Evolutionary conservation across 1,140 invertebrate species (phyloP), one percentile per base, ranked within the genome.

Genomic region (Drosophila subobscura): DNA sequence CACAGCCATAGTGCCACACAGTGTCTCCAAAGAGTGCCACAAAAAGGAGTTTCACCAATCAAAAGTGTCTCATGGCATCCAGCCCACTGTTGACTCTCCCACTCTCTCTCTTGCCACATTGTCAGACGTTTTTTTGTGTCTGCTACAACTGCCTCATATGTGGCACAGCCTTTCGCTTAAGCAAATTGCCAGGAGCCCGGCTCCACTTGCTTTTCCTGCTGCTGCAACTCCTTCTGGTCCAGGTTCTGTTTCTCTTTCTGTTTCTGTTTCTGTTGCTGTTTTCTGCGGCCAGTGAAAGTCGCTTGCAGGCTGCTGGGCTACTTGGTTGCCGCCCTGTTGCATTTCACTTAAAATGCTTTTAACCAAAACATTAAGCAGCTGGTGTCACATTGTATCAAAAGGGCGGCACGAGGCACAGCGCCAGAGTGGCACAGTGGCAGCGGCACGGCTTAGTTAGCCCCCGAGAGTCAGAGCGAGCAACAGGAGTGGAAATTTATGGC

Each of bases 331-430:
- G 61, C 60, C 61, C 54, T 73, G 74, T 71, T 81, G 83, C 83
- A 86, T 86, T 88, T 86, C 78, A 86, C 81, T 86, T 86, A 88
- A 85, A 86, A 86, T 88, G 81, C 81, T 86, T 86, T 86, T 86
- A 86, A 86, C 81, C 81, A 86, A 88, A 86, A 86, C 83, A 86
- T 86, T 86, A 86, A 86, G 83, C 81, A 86, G 81, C 81, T 88
- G 81, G 81, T 86, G 81, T 88, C 83, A 86, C 80, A 80, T 86
- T 85, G 86, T 76, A 80, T 85, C 81, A 86, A 10, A 86, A 10
- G 33, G 12, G 33, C 33, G 10, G 12, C 10, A 37, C 33, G 33
- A 37, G 33, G 33, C 33, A 37, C 29, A 33, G 29, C 10, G 33
- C 8, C 33, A 10, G 27, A 0, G 27, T 22, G 10, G 12, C 7